Conservation (phyloP, 2,113 vertebrate species). For the Protomyctophum bolini region DNA sequence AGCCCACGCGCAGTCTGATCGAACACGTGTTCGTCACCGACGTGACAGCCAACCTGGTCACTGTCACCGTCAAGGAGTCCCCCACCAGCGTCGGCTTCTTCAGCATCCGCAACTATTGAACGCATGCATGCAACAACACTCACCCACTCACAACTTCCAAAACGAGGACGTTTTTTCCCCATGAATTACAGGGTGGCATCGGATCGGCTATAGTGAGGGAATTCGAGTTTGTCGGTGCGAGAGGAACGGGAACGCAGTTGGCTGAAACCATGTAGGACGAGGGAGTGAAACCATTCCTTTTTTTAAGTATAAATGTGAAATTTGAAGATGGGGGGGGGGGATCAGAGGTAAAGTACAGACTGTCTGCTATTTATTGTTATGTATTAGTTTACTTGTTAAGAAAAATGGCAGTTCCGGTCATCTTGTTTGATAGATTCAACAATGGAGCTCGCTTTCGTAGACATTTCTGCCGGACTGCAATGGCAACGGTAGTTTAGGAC, state of each 20-base stretch:
- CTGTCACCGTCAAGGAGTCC: slow-evolving; percentile 96
- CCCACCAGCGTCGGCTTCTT: slow-evolving; percentile 98
- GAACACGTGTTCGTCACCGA: slow-evolving; percentile 98
- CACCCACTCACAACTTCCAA: too few species aligned
- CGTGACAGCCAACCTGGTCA: slow-evolving; percentile 96
- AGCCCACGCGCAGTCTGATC: slow-evolving; percentile 90
- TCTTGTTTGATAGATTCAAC: neutral
- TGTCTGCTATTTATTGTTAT: slow-evolving; percentile 37
- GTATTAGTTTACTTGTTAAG: slow-evolving; percentile 44
- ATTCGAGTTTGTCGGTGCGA: too few species aligned
- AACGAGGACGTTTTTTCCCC: too few species aligned
- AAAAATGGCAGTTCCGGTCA: neutral
- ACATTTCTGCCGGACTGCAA: neutral
- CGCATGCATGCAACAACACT: too few species aligned
- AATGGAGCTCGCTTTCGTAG: neutral
- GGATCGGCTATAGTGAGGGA: too few species aligned
- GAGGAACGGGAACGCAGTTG: too few species aligned
- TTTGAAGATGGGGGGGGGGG: slow-evolving; percentile 12
- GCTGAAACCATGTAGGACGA: neutral
- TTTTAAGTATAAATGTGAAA: neutral
- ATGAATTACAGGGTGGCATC: too few species aligned
- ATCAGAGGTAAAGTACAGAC: neutral
- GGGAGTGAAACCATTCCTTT: slow-evolving; percentile 8
- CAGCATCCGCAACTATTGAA: slow-evolving; percentile 91
- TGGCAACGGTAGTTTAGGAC: neutral